These are phyloP conservation scores for Chascanopsetta lugubris DNA, from an alignment of 2,113 vertebrate species.

Conservation along the genomic window DNA sequence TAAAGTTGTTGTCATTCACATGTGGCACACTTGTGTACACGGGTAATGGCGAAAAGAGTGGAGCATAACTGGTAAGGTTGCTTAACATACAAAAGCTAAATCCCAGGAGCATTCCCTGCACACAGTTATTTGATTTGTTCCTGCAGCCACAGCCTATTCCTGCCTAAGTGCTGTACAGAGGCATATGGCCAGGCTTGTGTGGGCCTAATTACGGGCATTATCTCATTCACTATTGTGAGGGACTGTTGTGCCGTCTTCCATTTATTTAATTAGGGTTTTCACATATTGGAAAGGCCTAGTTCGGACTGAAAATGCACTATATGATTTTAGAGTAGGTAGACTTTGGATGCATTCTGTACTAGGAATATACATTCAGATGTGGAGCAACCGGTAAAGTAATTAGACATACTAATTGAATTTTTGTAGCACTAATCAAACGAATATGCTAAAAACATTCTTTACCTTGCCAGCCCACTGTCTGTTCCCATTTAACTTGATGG, in stretches of 20 bases:
- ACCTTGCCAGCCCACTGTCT: constrained; percentile 95
- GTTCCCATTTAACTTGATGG: constrained; percentile 98
- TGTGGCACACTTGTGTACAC: neutral
- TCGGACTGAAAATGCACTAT: constrained; percentile 86
- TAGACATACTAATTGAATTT: constrained; percentile 97
- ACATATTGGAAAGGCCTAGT: constrained; percentile 93
- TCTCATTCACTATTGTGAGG: constrained; percentile 90
- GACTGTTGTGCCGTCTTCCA: constrained; percentile 93
- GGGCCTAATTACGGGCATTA: constrained; percentile 93
- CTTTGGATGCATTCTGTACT: constrained; percentile 70
- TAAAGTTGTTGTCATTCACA: neutral
- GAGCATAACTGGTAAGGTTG: constrained; percentile 28
- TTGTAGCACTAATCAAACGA: constrained; percentile 98
- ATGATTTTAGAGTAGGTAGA: constrained; percentile 58
- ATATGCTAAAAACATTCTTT: constrained; percentile 99
- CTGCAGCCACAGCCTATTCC: constrained; percentile 59
- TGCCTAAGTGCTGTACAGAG: constrained; percentile 75
- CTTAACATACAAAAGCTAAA: constrained; percentile 29
- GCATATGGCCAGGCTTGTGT: constrained; percentile 85
- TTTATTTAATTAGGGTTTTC: constrained; percentile 99
- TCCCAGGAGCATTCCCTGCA: constrained; percentile 62
- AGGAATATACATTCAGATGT: constrained; percentile 84
- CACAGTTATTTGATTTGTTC: constrained; percentile 78
- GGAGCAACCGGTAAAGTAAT: constrained; percentile 98
- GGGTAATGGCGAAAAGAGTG: neutral